These are phyloP conservation scores for Connochaetes taurinus DNA, from an alignment of 2,113 vertebrate species.

Conservation along the genomic window DNA sequence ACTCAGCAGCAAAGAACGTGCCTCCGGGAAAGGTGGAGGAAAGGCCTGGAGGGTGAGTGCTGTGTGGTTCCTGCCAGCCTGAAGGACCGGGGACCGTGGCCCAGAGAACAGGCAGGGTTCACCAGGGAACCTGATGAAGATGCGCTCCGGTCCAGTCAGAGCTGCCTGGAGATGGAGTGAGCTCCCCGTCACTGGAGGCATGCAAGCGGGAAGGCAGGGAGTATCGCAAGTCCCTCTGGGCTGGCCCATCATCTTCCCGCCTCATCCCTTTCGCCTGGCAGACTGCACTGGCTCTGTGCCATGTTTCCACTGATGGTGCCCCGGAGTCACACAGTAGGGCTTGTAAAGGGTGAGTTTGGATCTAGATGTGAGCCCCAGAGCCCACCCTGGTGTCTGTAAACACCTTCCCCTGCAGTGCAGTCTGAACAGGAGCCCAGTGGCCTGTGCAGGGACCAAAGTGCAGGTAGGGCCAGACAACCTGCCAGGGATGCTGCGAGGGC, in stretches of 20 bases:
- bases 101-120: neutral
- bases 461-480: neutral
- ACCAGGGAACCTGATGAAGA: neutral
- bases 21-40: neutral
- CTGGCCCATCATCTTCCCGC: neutral
- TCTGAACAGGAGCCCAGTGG: neutral
- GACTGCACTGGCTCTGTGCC: neutral
- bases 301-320: neutral
- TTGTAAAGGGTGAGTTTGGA: neutral
- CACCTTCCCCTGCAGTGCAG: neutral
- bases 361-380: neutral
- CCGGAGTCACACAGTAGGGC: neutral
- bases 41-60: neutral
- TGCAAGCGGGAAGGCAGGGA: neutral
- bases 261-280: neutral
- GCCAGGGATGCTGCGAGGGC: neutral
- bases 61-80: neutral
- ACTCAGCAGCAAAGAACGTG: neutral
- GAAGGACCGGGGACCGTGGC: fast-evolving
- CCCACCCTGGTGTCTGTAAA: neutral
- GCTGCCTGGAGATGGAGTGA: neutral
- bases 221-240: neutral
- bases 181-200: neutral
- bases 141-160: neutral
- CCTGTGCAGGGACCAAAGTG: neutral